These are phyloP conservation scores for Cotesia chilonis DNA, from an alignment of 1,140 invertebrate species.

Conservation along the genomic window DNA sequence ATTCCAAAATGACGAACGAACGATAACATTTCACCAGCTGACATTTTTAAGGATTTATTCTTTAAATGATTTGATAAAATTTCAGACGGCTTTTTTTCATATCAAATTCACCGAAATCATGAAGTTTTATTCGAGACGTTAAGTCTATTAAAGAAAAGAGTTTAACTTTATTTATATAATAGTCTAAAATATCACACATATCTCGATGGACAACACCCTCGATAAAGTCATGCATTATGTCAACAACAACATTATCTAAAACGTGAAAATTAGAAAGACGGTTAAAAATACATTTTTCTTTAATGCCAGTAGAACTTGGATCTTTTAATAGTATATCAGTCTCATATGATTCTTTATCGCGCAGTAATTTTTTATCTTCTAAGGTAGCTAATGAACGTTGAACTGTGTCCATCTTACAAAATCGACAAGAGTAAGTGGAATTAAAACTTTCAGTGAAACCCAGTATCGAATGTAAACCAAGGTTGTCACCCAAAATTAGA, in stretches of 20 bases:
- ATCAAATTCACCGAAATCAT: no score
- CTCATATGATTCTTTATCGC: no score
- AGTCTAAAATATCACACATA: constrained; percentile 47
- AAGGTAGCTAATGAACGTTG: not conserved
- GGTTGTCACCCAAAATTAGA: constrained; percentile 5
- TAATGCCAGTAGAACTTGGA: no score
- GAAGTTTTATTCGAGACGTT: constrained; percentile 37
- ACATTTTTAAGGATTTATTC: no score
- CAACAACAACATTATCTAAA: constrained; percentile 51
- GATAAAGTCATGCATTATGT: constrained; percentile 59
- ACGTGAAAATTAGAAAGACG: constrained; percentile 51
- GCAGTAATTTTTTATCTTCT: not conserved
- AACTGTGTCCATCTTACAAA: constrained; percentile 23
- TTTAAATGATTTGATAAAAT: no score
- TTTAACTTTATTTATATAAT: constrained; percentile 47
- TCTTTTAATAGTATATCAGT: no score
- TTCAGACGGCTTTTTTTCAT: no score
- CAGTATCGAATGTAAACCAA: not conserved
- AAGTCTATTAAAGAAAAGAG: constrained; percentile 48
- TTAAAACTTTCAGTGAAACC: constrained; percentile 16
- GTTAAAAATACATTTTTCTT: constrained; percentile 49
- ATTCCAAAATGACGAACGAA: no score
- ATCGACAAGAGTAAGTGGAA: not conserved
- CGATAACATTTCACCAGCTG: no score
- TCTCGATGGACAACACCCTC: constrained; percentile 56